phyloP scores from a whole-genome alignment of 2,888 invertebrate species.

The Oconnorella tubifera region DNA sequence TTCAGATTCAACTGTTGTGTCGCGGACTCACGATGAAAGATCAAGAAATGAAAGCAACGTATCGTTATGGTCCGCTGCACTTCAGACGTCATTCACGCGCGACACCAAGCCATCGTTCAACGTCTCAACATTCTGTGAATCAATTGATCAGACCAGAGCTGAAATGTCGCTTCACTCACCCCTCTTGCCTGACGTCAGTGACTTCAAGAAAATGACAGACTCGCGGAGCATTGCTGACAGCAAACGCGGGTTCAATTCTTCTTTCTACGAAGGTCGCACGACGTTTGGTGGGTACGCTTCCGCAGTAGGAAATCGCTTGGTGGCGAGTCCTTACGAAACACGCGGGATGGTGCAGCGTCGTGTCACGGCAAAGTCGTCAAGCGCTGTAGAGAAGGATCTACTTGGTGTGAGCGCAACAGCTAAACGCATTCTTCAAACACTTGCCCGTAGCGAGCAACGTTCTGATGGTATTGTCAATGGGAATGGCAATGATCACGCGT shows the following conservation, averaged over 20 bases:
- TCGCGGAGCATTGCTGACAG: background rate
- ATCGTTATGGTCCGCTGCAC: no score
- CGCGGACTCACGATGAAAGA: no score
- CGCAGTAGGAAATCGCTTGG: background rate
- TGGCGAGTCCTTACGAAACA: background rate
- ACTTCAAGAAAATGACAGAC: no score
- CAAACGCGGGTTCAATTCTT: background rate
- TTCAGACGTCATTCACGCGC: background rate
- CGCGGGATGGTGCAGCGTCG: background rate
- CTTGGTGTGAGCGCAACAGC: background rate
- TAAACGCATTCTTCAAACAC: background rate
- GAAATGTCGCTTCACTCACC: background rate
- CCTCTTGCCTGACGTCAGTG: no score
- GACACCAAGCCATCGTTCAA: constrained; percentile 4
- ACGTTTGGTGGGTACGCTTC: background rate
- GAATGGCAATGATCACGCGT: no score
- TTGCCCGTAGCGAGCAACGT: background rate
- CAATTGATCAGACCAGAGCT: background rate
- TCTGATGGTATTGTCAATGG: no score
- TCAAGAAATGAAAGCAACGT: no score
- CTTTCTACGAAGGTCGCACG: constrained; percentile 3
- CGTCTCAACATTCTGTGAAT: background rate
- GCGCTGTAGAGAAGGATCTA: background rate
- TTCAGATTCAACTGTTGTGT: no score
- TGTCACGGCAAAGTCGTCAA: background rate